Base-by-base conservation (phyloP, 2,113 vertebrate species). In the Acanthisitta chloris region DNA sequence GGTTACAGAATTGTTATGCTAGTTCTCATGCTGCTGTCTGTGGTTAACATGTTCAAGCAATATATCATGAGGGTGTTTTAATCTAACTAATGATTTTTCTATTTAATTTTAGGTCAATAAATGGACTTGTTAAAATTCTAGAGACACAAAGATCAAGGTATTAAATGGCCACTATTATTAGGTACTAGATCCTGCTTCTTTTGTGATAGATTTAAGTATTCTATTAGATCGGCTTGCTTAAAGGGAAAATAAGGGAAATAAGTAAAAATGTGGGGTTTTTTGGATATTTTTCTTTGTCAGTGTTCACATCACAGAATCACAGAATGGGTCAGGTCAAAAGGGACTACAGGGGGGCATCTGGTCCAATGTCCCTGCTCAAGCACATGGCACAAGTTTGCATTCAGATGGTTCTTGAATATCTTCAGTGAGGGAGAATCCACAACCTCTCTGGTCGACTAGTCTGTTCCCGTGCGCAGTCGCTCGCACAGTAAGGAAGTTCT, bases 141-240 rank as follows among this genome's bases (percentile, higher is more conserved):
- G 99, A 99, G 98, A 98, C 99, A n/a, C 98, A 99, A 92, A 99
- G 98, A 98, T 99, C 99, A 97, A 99, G 98, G 99, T 99, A 98
- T 97, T 98, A 94, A 94, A 79, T 94, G 64, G 36, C 62, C 59
- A 54, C 31, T 95, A 9, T 88, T 83, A 57, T 70, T 96, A 94
- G 57, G 73, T 94, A 48, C 79, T 83, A 81, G 55, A 77, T 77
- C 20, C 51, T 71, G 43, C 40, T 89, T 73, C 9, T 90, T 83
- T 67, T 71, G 33, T 90, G 49, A 54, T 10, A 81, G 38, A 58
- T 79, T 58, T 15, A 72, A 87, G 25, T 88, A 31, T 66, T 48
- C 25, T 77, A 2, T 73, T 86, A 38, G 29, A 80, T 36, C 38
- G 59, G 8, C 36, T 89, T 71, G 14, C 5, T 31, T 61, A 36